A percentile compares a stretch with the other conserved stretches of the same genome.
Conservation (phyloP, 2,888 invertebrate genomes). For the Polymixis lichenea region DNA sequence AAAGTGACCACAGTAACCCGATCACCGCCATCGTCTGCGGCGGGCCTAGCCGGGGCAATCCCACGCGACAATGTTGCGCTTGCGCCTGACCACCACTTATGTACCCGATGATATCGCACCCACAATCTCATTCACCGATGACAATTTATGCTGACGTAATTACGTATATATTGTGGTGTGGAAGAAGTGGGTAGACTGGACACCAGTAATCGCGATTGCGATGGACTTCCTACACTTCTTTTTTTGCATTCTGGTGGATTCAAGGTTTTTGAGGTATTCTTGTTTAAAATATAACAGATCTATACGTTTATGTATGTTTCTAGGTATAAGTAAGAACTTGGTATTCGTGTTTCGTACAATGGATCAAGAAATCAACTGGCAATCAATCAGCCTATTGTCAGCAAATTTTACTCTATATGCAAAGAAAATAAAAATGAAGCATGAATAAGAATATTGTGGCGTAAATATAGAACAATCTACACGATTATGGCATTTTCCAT, state of each 20-base stretch:
- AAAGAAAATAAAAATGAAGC: slow-evolving; percentile 15
- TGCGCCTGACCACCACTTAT: slow-evolving; percentile 52
- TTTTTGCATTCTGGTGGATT: slow-evolving; percentile 12
- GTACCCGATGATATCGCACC: slow-evolving; percentile 57
- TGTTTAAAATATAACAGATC: background rate
- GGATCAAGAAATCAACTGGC: slow-evolving; percentile 14
- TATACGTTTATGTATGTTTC: background rate
- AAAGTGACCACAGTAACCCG: slow-evolving; percentile 68
- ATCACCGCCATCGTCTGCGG: slow-evolving; percentile 61
- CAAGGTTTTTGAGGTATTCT: background rate
- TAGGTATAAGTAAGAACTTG: slow-evolving; percentile 4
- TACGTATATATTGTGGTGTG: slow-evolving; percentile 47
- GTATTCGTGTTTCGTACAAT: slow-evolving; percentile 17
- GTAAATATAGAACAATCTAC: slow-evolving; percentile 40
- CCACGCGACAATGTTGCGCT: slow-evolving; percentile 68
- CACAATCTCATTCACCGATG: slow-evolving; percentile 55
- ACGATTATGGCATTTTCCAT: slow-evolving; percentile 29
- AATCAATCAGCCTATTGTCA: slow-evolving; percentile 14
- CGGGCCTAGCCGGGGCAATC: slow-evolving; percentile 51
- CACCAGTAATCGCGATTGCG: slow-evolving; percentile 44
- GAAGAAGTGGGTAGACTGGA: slow-evolving; percentile 42
- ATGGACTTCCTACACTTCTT: slow-evolving; percentile 11
- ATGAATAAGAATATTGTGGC: slow-evolving; percentile 7
- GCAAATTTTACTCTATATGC: slow-evolving; percentile 18
- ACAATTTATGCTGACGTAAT: slow-evolving; percentile 58